Percentiles rank a stretch among this genome's conserved stretches.
phyloP scores from a whole-genome alignment of 2,888 invertebrate species.

The Drosophila prolongata region DNA sequence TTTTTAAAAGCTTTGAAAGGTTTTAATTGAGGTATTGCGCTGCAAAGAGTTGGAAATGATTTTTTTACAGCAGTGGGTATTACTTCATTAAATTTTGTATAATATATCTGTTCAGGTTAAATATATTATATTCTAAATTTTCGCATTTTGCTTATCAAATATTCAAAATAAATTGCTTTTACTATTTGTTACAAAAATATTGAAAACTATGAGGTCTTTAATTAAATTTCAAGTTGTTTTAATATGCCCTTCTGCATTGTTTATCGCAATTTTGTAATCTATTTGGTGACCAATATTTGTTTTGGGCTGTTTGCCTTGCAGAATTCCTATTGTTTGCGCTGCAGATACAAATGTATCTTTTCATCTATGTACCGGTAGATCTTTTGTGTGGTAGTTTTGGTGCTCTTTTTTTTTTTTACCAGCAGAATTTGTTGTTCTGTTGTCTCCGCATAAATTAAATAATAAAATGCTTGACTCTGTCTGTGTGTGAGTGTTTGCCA shows the following conservation, averaged over 20 bases:
- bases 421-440: constrained; percentile 62
- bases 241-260: background rate
- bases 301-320: constrained; percentile 3
- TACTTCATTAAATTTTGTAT: too few species aligned
- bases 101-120: too few species aligned
- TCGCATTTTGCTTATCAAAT: too few species aligned
- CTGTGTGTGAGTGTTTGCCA: constrained; percentile 21
- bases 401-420: constrained; percentile 61
- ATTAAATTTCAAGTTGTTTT: background rate
- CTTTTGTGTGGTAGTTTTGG: constrained; percentile 39
- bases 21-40: background rate
- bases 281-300: background rate
- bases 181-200: too few species aligned
- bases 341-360: constrained; percentile 46
- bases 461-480: constrained; percentile 75
- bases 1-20: background rate
- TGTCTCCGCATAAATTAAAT: constrained; percentile 79
- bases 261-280: background rate
- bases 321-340: constrained; percentile 49
- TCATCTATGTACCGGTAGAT: constrained; percentile 29
- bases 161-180: too few species aligned
- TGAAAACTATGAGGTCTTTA: background rate
- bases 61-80: too few species aligned
- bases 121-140: too few species aligned
- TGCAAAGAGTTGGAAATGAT: too few species aligned